Evolutionary conservation across 2,888 invertebrate genomes (phyloP).

Genomic region (Harpalus rubripes): DNA sequence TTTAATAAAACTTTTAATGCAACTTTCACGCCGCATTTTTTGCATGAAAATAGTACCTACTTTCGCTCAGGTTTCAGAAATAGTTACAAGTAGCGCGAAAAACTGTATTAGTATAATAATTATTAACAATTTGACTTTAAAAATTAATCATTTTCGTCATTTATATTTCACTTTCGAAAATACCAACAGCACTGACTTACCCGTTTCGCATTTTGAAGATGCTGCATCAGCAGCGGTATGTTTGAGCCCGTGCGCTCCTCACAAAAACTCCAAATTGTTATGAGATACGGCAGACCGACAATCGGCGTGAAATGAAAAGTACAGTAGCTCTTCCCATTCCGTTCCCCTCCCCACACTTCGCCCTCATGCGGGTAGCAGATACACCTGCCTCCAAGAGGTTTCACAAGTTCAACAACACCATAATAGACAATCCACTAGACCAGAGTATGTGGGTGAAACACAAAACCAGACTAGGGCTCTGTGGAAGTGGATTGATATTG

Average conservation of each 20-base stretch:
- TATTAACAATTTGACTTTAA: too few relatives aligned
- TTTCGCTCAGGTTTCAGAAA: too few relatives aligned
- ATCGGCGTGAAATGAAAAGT: conserved; percentile 67
- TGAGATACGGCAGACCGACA: conserved; percentile 64
- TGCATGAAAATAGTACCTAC: too few relatives aligned
- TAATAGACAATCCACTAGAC: background rate
- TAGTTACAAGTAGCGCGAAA: too few relatives aligned
- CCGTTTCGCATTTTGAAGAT: conserved; percentile 17
- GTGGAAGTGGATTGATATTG: too few relatives aligned
- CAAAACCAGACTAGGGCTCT: background rate
- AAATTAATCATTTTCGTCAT: background rate
- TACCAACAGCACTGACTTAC: background rate
- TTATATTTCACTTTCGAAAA: background rate
- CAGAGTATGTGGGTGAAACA: background rate
- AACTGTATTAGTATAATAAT: too few relatives aligned
- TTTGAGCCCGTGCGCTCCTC: conserved; percentile 45
- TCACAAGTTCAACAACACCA: conserved; percentile 1
- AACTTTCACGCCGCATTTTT: too few relatives aligned
- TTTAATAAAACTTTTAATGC: too few relatives aligned
- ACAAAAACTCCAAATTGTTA: conserved; percentile 66
- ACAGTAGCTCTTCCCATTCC: conserved; percentile 45
- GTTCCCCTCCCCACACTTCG: background rate
- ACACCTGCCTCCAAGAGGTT: conserved; percentile 22
- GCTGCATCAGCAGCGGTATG: conserved; percentile 50
- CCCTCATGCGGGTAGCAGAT: conserved; percentile 29